phyloP scores from a whole-genome alignment of 2,888 invertebrate species.

The Icerya purchasi region DNA sequence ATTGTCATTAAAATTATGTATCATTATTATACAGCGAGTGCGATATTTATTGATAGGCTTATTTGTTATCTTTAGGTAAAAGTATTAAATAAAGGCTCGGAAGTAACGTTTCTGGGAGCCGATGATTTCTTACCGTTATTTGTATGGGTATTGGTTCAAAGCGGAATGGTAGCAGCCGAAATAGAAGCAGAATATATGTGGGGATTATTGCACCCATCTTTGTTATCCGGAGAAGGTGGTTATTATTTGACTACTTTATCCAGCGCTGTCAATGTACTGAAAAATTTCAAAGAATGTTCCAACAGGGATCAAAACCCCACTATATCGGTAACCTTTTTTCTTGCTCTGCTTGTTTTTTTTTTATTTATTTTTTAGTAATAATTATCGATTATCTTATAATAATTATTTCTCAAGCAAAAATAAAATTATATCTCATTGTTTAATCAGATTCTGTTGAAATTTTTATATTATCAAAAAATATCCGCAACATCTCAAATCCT shows the following conservation, averaged over 20 bases:
- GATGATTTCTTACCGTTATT: constrained; percentile 80
- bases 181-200: constrained; percentile 94
- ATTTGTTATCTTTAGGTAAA: constrained; percentile 43
- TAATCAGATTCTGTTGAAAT: too few species aligned
- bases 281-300: constrained; percentile 33
- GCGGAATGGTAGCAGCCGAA: constrained; percentile 76
- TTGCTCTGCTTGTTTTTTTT: neutral
- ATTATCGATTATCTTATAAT: too few species aligned
- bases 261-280: constrained; percentile 74
- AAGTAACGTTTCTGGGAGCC: constrained; percentile 40
- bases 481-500: too few species aligned
- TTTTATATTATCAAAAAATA: too few species aligned
- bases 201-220: constrained; percentile 65
- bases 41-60: too few species aligned
- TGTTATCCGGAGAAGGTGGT: constrained; percentile 78
- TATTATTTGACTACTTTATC: constrained; percentile 86
- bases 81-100: constrained; percentile 32
- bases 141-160: constrained; percentile 76
- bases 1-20: too few species aligned
- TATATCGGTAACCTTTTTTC: constrained; percentile 1
- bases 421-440: too few species aligned
- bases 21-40: too few species aligned
- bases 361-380: too few species aligned
- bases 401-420: too few species aligned
- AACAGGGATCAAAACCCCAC: constrained; percentile 12